Base-by-base conservation (phyloP, 2,888 invertebrate genomes). In the Alcis repandata region DNA sequence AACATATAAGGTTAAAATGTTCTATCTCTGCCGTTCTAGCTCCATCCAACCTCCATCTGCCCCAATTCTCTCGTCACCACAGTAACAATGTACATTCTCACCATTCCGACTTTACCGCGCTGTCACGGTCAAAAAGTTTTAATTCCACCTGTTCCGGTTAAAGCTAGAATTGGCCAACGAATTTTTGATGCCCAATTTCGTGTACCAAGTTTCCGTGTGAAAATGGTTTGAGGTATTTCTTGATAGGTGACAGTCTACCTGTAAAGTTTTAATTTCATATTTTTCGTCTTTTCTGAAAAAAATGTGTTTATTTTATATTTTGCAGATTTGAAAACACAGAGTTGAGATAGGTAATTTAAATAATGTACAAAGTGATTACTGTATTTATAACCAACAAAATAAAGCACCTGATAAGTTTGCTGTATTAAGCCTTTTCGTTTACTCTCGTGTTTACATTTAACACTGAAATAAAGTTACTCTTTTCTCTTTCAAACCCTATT, bases 41-140 rank as follows among this genome's bases (percentile, higher is more conserved):
- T 38, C 20, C 36, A 27, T 19, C 9, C 36, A 51, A 32, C 15
- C 17, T 11, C 49, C 6, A 4, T 8, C 19, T 20, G 27, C 15
- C 51, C 17, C 36, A 36, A 49, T 64, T 64, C 36, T 41, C 38
- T 46, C 19, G 52, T 52, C 62, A 45, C 59, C 56, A 32, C 41
- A 45, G 13, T 38, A 33, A 51, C 51, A 51, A 51, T 38, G 36
- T 45, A 74, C 75, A 78, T 79, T 80, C 79, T 77, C 79, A 76
- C 73, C 78, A 80, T 80, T 76, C 77, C 75, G 69, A 72, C 75
- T 77, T 76, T 79, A 79, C 72, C 69, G 57, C 19, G 49, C 69
- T 74, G 74, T 74, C 75, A 76, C 77, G 75, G 77, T 78, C 80
- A 79, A 79, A 78, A 76, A 76, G 67, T 77, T 82, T 82, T 79